These are phyloP conservation scores for Erythrocebus patas DNA, from an alignment of 2,113 vertebrate genomes.

Conservation along the genomic window DNA sequence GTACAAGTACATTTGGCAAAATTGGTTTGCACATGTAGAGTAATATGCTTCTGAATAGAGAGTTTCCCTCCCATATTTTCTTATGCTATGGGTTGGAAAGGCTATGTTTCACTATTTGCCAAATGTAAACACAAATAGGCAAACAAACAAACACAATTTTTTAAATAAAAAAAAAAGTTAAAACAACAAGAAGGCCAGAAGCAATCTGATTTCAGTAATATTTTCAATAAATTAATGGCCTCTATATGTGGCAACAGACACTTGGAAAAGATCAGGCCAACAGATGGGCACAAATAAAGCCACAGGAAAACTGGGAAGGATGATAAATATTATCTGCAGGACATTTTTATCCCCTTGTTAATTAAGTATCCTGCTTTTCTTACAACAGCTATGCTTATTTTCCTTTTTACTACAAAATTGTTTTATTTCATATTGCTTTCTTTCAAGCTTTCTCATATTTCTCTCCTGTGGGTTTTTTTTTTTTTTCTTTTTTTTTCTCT, in stretches of 20 bases:
- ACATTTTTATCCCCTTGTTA: conserved; percentile 39
- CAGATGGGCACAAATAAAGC: conserved; percentile 68
- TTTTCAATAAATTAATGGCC: conserved; percentile 61
- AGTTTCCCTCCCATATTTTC: background rate
- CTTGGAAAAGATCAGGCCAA: conserved; percentile 64
- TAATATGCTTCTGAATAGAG: background rate
- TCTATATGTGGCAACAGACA: conserved; percentile 30
- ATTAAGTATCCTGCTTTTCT: conserved; percentile 5
- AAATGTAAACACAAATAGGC: background rate
- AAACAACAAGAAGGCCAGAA: conserved; percentile 25
- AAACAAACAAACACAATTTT: background rate
- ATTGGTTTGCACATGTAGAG: background rate
- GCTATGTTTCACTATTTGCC: background rate
- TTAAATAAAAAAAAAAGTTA: background rate
- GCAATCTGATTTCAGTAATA: conserved; percentile 44
- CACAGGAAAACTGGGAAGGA: conserved; percentile 10
- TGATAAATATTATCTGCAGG: conserved; percentile 44
- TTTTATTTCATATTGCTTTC: background rate
- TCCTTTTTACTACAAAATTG: background rate
- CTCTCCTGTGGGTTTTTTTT: background rate
- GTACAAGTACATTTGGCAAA: background rate
- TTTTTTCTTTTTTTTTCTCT: background rate
- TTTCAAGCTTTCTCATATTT: background rate
- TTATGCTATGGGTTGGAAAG: background rate
- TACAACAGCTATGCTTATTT: background rate